Conservation (phyloP, 1,140 invertebrate species). For the Panulirus ornatus region DNA sequence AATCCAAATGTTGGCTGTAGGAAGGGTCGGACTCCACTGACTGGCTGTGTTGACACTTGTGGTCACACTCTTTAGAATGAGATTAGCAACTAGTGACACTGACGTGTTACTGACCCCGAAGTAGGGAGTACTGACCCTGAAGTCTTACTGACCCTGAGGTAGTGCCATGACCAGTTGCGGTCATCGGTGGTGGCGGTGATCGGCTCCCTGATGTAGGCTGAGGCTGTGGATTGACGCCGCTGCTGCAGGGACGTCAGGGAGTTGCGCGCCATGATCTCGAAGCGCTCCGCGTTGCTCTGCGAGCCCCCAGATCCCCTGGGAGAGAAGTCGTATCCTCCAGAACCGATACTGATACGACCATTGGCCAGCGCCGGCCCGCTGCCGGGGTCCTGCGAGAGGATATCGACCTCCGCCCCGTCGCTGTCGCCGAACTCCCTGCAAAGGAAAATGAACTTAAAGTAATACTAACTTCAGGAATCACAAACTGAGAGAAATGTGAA, state of each 20-base stretch:
- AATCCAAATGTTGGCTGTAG: no score
- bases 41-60: no score
- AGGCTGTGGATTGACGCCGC: slow-evolving; percentile 56
- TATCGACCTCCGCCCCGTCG: not conserved
- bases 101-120: not conserved
- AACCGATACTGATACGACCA: slow-evolving; percentile 40
- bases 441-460: not conserved
- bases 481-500: not conserved
- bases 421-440: slow-evolving; percentile 17
- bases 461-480: not conserved
- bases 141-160: slow-evolving; percentile 46
- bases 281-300: not conserved
- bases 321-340: slow-evolving; percentile 7
- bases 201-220: slow-evolving; percentile 44
- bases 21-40: no score
- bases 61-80: no score
- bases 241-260: slow-evolving; percentile 53
- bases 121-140: not conserved
- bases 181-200: slow-evolving; percentile 43
- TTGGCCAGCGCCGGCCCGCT: slow-evolving; percentile 18
- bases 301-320: slow-evolving; percentile 45
- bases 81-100: no score
- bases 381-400: not conserved
- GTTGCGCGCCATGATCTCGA: slow-evolving; percentile 57
- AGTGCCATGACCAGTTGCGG: slow-evolving; percentile 59